Conservation (phyloP, 2,888 invertebrate genomes). For the Heteromurus nitidus region DNA sequence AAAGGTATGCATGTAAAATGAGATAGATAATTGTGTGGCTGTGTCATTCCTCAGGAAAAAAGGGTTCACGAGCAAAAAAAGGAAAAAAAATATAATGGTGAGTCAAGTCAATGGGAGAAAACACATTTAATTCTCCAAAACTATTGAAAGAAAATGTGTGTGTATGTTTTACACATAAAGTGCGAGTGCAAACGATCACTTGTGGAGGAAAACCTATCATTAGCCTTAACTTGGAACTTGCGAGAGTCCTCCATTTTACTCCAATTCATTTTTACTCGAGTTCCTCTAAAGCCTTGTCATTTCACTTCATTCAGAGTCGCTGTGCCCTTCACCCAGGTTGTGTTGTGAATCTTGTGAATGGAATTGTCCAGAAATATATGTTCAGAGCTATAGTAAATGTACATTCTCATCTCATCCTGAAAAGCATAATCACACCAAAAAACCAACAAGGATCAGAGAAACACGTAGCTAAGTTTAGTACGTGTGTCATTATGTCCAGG, state of each 20-base stretch:
- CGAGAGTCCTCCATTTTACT: background rate
- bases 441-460: no score
- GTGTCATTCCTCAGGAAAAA: no score
- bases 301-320: background rate
- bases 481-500: no score
- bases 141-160: background rate
- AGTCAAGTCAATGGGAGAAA: conserved; percentile 6
- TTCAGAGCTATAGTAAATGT: no score
- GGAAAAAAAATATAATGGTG: no score
- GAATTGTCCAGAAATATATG: no score
- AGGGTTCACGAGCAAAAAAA: background rate
- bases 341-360: no score
- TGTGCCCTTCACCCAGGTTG: no score
- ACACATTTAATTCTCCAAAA: background rate
- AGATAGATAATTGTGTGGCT: conserved; percentile 6
- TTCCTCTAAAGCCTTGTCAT: conserved; percentile 2
- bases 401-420: no score
- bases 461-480: no score
- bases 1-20: background rate
- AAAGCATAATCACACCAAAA: no score
- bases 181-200: background rate
- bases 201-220: conserved; percentile 8
- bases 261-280: background rate
- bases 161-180: no score
- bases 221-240: background rate